Evolutionary conservation across 2,888 invertebrate species (phyloP).

Genomic region (Panzeria rudis): DNA sequence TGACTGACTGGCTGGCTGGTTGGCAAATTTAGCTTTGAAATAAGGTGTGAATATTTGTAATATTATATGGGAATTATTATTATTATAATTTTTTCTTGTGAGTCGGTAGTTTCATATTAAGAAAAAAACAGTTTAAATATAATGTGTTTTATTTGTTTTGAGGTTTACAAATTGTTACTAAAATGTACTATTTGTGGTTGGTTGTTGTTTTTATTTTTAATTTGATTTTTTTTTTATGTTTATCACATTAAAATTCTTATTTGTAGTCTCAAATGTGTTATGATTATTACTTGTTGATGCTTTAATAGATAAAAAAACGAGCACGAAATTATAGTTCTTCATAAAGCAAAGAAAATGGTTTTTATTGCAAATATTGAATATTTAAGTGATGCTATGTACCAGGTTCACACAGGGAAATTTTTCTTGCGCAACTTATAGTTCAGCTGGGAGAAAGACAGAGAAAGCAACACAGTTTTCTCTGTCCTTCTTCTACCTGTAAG

Average conservation of each 20-base stretch:
- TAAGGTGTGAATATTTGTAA: constrained; percentile 66
- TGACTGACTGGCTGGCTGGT: neutral
- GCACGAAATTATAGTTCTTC: constrained; percentile 13
- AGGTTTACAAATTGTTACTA: constrained; percentile 47
- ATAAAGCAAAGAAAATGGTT: neutral
- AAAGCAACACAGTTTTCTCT: too few species aligned
- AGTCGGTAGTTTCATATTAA: constrained; percentile 35
- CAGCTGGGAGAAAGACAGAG: too few species aligned
- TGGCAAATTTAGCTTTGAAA: constrained; percentile 22
- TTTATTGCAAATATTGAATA: too few species aligned
- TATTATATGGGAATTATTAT: constrained; percentile 58
- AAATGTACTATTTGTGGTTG: constrained; percentile 54
- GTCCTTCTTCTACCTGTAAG: too few species aligned
- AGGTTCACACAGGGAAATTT: too few species aligned
- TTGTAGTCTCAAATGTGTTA: constrained; percentile 39
- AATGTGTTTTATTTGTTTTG: neutral
- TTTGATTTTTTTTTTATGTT: too few species aligned
- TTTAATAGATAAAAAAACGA: constrained; percentile 15
- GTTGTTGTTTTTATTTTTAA: neutral
- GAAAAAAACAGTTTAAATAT: constrained; percentile 9
- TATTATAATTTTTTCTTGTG: constrained; percentile 6
- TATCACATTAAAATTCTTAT: neutral
- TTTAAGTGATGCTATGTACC: too few species aligned
- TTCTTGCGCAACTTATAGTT: too few species aligned
- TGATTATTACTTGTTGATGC: neutral